phyloP scores from a whole-genome alignment of 1,140 invertebrate species.

The Hycleus phaleratus region DNA sequence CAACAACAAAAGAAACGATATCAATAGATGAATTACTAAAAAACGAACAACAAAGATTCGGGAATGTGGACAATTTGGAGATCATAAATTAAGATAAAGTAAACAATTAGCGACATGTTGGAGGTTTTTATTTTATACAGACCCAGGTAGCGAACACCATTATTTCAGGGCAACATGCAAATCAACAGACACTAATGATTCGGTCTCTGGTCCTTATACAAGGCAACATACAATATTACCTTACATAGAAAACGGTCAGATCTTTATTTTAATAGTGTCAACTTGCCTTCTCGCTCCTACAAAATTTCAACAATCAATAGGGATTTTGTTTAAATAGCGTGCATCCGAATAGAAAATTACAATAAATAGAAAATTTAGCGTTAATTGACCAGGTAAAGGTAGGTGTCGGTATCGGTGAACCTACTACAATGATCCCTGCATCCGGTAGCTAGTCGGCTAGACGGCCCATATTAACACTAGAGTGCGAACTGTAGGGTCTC shows the following conservation, averaged over 20 bases:
- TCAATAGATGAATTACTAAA: too few species aligned
- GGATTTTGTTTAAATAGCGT: neutral
- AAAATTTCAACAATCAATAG: neutral
- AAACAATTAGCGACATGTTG: constrained; percentile 28
- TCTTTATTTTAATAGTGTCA: too few species aligned
- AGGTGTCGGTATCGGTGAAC: constrained; percentile 7
- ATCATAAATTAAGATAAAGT: constrained; percentile 27
- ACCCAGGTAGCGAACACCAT: constrained; percentile 9
- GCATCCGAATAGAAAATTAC: neutral
- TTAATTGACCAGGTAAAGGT: constrained; percentile 13
- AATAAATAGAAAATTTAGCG: neutral
- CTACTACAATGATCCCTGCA: constrained; percentile 5
- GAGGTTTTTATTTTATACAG: constrained; percentile 21
- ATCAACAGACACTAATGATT: constrained; percentile 19
- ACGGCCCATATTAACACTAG: constrained; percentile 10
- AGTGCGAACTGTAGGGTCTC: constrained; percentile 12
- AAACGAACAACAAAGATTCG: neutral
- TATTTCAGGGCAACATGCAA: constrained; percentile 17
- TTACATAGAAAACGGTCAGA: too few species aligned
- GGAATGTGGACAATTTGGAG: constrained; percentile 24
- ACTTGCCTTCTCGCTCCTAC: neutral
- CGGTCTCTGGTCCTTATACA: neutral
- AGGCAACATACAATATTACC: neutral
- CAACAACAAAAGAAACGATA: too few species aligned
- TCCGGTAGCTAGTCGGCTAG: constrained; percentile 14